These are phyloP conservation scores for Scolopax mira DNA, from an alignment of 2,113 vertebrate genomes.

Conservation along the genomic window DNA sequence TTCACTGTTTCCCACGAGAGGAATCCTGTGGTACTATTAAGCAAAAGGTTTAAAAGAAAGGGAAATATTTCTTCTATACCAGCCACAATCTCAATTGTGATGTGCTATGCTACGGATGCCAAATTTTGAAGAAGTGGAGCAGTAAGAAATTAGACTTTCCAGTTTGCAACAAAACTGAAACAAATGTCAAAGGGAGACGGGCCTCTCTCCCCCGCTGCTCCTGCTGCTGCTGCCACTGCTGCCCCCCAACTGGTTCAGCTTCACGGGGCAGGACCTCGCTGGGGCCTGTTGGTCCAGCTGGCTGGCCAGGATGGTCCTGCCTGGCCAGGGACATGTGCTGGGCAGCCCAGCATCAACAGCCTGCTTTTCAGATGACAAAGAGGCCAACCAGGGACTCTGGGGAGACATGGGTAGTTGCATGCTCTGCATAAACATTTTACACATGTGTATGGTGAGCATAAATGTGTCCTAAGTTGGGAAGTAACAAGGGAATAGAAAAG, in stretches of 20 bases:
- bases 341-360: not conserved
- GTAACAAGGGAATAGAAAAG: not conserved
- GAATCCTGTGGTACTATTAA: not conserved
- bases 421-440: not conserved
- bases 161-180: not conserved
- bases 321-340: not conserved
- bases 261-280: not conserved
- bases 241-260: not conserved
- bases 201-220: not conserved
- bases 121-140: not conserved
- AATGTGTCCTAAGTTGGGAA: not conserved
- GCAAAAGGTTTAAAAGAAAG: not conserved
- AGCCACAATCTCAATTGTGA: not conserved
- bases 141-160: not conserved
- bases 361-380: not conserved
- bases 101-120: rapidly evolving
- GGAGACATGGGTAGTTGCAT: rapidly evolving
- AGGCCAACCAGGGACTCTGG: not conserved
- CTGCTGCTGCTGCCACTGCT: not conserved
- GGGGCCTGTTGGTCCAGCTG: not conserved
- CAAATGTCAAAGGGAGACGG: not conserved
- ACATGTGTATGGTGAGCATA: rapidly evolving
- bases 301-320: not conserved
- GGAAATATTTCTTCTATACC: not conserved
- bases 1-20: not conserved